Evolutionary conservation across 64 coral and sea anemone species (phyloP).

Genomic region (Astreopora myriophthalma): DNA sequence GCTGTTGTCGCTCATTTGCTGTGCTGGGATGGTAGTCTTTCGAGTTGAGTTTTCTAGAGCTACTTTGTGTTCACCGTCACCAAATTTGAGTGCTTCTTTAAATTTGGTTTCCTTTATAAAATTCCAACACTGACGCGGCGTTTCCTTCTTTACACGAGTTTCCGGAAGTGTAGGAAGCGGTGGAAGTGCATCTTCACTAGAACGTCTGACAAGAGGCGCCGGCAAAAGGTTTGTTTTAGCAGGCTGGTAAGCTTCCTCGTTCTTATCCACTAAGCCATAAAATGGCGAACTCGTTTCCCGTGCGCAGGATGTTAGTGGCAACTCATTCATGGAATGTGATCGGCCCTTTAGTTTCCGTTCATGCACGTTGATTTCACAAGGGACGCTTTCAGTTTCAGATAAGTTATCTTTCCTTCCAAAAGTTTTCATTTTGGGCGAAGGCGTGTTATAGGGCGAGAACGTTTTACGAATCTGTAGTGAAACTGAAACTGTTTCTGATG

Average conservation of each 20-base stretch:
- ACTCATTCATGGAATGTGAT: background rate
- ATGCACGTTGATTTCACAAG: background rate
- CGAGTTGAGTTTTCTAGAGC: no score
- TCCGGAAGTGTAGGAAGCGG: background rate
- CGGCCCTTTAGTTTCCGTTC: background rate
- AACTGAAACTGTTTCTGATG: background rate
- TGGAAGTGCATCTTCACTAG: background rate
- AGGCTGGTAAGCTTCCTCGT: background rate
- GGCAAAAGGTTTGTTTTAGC: background rate
- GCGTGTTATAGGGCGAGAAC: background rate
- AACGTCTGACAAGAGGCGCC: background rate
- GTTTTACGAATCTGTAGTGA: background rate
- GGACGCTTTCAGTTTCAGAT: conserved; percentile 4
- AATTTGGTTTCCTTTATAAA: background rate
- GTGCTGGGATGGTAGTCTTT: background rate
- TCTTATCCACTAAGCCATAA: background rate
- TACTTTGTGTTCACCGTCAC: background rate
- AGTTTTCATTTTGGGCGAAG: background rate
- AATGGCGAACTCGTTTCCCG: background rate
- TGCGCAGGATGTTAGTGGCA: background rate
- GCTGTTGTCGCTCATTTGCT: background rate
- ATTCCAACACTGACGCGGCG: background rate
- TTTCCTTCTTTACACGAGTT: background rate
- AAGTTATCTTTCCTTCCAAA: background rate
- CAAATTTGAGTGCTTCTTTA: background rate